Base-by-base conservation (phyloP, 1,140 invertebrate genomes). In the Drosophila tani region DNA sequence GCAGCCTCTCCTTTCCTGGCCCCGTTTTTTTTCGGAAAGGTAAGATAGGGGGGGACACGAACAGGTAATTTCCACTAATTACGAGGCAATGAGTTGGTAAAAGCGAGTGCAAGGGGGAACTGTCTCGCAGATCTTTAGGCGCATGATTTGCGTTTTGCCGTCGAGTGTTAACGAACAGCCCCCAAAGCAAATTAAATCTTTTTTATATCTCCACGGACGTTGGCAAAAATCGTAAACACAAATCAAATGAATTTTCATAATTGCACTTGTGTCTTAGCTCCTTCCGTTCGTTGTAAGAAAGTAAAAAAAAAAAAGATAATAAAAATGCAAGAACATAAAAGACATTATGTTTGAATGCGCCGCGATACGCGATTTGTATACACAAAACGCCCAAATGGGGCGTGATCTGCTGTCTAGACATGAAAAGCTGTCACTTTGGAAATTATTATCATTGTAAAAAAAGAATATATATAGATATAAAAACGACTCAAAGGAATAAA, bases 211-310 rank as follows among this genome's bases (percentile, higher is more conserved):
- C 40, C 17, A 21, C 63, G 81, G 75, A 81, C 74, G 78, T 58
- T 75, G 81, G 81, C 76, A 50, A 76, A 76, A 85, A 85, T 83
- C 80, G 64, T 87, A 79, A 84, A 75, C 74, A 81, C 84, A 88
- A 87, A 87, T 88, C 84, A 88, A 88, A 88, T 90, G 78, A 81
- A 88, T 84, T 88, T 81, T 83, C 81, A 84, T 88, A 88, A 88
- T 88, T 88, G 85, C 84, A 82, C 70, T 86, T 65, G 78, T 81
- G 74, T 41, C 78, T 81, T 80, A 62, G 63, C 77, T 49, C 57
- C 76, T 83, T 77, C 77, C 78, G 81, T 74, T 66, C 32, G 19
- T 38, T 12, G 35, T 40, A 35, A 50, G 24, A 68, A 19, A 1
- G 14, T 24, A 49, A 12, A 40, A 21, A 24, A 62, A 41, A 40